Evolutionary conservation across 2,888 invertebrate genomes (phyloP).

Genomic region (Lingula anatina): DNA sequence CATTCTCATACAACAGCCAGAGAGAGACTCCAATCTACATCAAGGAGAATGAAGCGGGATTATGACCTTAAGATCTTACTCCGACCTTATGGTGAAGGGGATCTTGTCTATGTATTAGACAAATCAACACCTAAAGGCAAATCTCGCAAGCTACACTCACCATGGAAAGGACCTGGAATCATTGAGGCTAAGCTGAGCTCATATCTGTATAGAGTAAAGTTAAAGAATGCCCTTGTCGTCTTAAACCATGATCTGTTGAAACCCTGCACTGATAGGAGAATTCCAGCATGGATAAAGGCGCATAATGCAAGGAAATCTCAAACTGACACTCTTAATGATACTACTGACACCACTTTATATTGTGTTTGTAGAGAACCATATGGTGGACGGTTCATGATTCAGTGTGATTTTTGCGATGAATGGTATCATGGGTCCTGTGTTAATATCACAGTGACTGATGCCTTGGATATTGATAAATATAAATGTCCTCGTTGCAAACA

Average conservation of each 20-base stretch:
- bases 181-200: conserved; percentile 9
- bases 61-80: conserved; percentile 7
- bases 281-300: too few relatives aligned
- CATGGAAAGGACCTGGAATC: conserved; percentile 13
- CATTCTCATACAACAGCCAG: conserved; percentile 9
- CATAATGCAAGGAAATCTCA: neutral
- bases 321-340: neutral
- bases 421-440: neutral
- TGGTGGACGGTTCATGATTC: neutral
- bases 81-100: conserved; percentile 2
- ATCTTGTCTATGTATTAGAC: conserved; percentile 7
- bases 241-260: neutral
- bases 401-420: neutral
- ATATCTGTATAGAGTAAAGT: conserved; percentile 3
- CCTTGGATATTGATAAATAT: neutral
- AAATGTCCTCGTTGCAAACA: neutral
- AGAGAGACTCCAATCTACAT: conserved; percentile 2
- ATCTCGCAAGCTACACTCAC: conserved; percentile 8
- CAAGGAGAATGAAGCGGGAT: conserved; percentile 8
- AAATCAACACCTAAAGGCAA: conserved; percentile 7
- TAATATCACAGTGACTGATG: neutral
- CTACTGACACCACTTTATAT: neutral
- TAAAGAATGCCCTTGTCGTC: neutral
- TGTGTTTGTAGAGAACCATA: neutral
- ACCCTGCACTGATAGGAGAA: too few relatives aligned